phyloP scores from a whole-genome alignment of 1,140 invertebrate genomes.

The Drosophila bocki region DNA sequence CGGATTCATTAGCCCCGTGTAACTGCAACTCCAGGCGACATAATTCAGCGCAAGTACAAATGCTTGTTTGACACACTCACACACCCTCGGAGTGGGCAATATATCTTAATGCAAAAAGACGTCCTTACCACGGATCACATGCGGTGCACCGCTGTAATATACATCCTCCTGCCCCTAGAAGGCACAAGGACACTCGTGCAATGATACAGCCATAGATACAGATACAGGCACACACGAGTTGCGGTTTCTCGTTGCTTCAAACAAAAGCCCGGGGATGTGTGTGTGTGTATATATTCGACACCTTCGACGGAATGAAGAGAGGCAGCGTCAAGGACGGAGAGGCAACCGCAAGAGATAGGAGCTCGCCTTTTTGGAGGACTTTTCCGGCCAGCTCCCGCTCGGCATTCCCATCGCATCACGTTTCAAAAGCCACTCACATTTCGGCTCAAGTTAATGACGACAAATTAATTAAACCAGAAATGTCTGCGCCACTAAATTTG shows the following conservation, averaged over 20 bases:
- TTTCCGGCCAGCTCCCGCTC: constrained; percentile 17
- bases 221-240: constrained; percentile 25
- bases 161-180: constrained; percentile 4
- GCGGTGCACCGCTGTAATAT: constrained; percentile 59
- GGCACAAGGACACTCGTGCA: constrained; percentile 14
- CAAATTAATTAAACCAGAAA: constrained; percentile 83
- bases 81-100: constrained; percentile 47
- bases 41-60: constrained; percentile 77
- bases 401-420: constrained; percentile 21
- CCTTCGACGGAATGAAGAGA: constrained; percentile 15
- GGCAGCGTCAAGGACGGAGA: constrained; percentile 17
- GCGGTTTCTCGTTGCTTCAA: constrained; percentile 50
- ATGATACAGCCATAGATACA: constrained; percentile 10
- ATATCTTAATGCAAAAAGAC: constrained; percentile 67
- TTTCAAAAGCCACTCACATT: constrained; percentile 45
- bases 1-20: constrained; percentile 65
- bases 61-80: constrained; percentile 57
- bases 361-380: not conserved
- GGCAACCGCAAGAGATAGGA: constrained; percentile 25
- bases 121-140: constrained; percentile 50
- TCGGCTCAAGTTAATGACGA: constrained; percentile 71
- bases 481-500: constrained; percentile 65
- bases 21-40: constrained; percentile 51
- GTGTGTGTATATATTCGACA: constrained; percentile 5
- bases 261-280: constrained; percentile 32